Percentiles rank a stretch among this genome's conserved stretches.
Evolutionary conservation across 2,888 invertebrate genomes (phyloP).

Genomic region (Listrodromus nycthemerus): DNA sequence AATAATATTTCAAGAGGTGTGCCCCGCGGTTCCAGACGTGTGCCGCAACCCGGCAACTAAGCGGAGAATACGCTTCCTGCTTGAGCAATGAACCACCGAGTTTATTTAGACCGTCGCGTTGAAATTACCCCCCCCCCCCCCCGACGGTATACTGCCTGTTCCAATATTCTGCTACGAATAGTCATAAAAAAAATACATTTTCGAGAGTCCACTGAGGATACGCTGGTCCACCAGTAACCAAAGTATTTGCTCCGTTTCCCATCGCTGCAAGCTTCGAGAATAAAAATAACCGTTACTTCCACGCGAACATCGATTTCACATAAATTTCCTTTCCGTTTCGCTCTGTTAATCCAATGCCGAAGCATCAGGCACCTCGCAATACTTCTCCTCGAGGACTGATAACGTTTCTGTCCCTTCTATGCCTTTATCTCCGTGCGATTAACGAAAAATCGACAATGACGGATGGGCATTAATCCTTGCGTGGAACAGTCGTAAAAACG

Average conservation of each 20-base stretch:
- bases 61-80: slow-evolving; percentile 8
- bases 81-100: slow-evolving; percentile 65
- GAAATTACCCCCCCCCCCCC: slow-evolving; percentile 59
- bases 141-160: slow-evolving; percentile 12
- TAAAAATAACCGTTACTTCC: slow-evolving; percentile 19
- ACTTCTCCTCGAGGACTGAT: neutral
- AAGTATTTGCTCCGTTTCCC: slow-evolving; percentile 13
- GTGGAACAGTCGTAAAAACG: neutral
- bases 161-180: slow-evolving; percentile 6
- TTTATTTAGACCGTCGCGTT: slow-evolving; percentile 66
- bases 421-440: slow-evolving; percentile 9
- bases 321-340: slow-evolving; percentile 27
- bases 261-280: slow-evolving; percentile 3
- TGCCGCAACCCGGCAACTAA: slow-evolving; percentile 50
- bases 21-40: slow-evolving; percentile 26
- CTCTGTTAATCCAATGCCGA: slow-evolving; percentile 46
- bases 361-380: slow-evolving; percentile 10
- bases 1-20: slow-evolving; percentile 30
- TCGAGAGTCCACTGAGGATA: slow-evolving; percentile 2
- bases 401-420: neutral
- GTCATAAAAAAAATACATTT: neutral
- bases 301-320: slow-evolving; percentile 51
- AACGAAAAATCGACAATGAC: slow-evolving; percentile 10
- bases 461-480: neutral
- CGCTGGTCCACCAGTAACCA: neutral